Evolutionary conservation across 2,888 invertebrate species (phyloP).

Genomic region (Sturmia bella): DNA sequence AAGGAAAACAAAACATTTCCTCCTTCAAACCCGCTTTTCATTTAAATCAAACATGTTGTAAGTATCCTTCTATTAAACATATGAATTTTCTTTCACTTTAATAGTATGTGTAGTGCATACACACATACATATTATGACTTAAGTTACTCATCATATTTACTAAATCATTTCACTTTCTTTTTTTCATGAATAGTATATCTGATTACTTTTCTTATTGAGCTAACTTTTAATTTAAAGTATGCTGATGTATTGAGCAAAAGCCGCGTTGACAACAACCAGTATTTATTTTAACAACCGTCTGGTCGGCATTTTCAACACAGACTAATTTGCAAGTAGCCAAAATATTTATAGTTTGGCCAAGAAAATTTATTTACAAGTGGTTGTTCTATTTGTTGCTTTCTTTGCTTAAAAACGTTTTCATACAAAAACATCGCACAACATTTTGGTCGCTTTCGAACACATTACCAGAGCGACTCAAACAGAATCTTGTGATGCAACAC

Average conservation of each 20-base stretch:
- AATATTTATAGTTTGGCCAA: conserved; percentile 42
- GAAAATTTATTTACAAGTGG: conserved; percentile 11
- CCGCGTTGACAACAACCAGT: conserved; percentile 38
- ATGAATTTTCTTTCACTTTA: not conserved
- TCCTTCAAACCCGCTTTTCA: conserved; percentile 19
- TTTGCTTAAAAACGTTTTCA: not conserved
- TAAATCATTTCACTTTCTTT: conserved; percentile 40
- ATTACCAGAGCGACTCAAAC: not conserved
- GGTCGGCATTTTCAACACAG: conserved; percentile 70
- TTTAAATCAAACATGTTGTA: conserved; percentile 53
- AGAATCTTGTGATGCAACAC: too few species aligned
- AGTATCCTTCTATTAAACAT: conserved; percentile 45
- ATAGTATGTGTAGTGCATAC: not conserved
- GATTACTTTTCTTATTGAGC: conserved; percentile 9
- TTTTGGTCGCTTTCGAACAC: conserved; percentile 28
- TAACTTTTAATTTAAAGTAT: not conserved
- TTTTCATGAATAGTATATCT: conserved; percentile 8
- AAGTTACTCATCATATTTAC: not conserved
- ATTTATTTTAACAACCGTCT: conserved; percentile 46
- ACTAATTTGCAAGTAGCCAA: conserved; percentile 58
- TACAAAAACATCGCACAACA: conserved; percentile 62
- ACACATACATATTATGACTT: not conserved
- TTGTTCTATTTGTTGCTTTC: conserved; percentile 27
- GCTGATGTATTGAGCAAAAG: not conserved
- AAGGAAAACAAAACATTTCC: conserved; percentile 32